These are phyloP conservation scores for Valencia hispanica DNA, from an alignment of 2,797 vertebrate species.

Conservation along the genomic window DNA sequence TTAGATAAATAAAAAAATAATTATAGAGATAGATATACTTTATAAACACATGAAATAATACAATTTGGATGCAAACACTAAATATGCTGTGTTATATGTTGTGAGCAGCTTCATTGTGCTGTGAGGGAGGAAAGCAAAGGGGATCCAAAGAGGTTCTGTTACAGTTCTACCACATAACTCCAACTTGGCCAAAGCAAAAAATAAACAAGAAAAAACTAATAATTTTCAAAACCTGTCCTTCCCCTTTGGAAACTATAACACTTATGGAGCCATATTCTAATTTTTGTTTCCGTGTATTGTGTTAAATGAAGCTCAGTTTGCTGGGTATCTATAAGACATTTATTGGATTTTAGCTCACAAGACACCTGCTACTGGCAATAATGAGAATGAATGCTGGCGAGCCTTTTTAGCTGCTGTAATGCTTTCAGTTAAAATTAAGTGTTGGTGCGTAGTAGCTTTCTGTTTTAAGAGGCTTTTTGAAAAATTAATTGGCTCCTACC, in stretches of 20 bases:
- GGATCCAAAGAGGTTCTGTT: slow-evolving; percentile 49
- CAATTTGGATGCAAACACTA: no score
- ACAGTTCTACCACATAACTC: slow-evolving; percentile 51
- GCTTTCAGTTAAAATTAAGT: slow-evolving; percentile 52
- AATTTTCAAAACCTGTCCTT: no score
- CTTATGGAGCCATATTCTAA: not conserved
- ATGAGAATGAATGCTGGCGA: slow-evolving; percentile 4
- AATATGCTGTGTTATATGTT: no score
- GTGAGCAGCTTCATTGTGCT: slow-evolving; percentile 20
- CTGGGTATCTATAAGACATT: slow-evolving; percentile 19
- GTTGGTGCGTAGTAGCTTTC: slow-evolving; percentile 36
- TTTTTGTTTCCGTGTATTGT: not conserved
- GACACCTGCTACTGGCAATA: not conserved
- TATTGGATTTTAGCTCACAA: not conserved
- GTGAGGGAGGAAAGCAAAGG: slow-evolving; percentile 24
- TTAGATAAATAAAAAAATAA: no score
- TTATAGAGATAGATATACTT: no score
- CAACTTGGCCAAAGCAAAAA: no score
- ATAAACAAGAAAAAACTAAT: no score
- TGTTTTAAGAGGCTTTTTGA: slow-evolving; percentile 68
- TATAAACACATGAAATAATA: no score
- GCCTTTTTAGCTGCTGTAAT: slow-evolving; percentile 36
- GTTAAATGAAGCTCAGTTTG: slow-evolving; percentile 9
- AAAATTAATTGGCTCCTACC: slow-evolving; percentile 65
- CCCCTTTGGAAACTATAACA: not conserved